Base-by-base conservation (phyloP, 2,888 invertebrate genomes). In the Sericinus montela region DNA sequence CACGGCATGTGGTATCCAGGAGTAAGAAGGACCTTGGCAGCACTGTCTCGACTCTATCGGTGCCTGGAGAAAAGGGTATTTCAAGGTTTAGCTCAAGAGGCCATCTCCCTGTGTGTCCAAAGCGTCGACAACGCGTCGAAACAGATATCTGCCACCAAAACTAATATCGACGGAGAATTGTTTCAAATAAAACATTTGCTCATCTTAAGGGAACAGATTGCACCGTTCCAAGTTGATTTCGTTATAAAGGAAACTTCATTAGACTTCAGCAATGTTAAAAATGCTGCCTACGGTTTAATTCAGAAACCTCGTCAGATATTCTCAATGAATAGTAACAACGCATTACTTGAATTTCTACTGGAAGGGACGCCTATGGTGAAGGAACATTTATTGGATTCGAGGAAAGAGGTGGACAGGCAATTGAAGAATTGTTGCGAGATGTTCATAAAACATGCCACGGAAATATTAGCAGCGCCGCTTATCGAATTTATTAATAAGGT, bases 1-100 rank as follows among this genome's bases (percentile, higher is more conserved):
- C 99, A 99, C 81, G 99, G 99, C 19, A 98, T 99, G 98, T 99
- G 99, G 99, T 99, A 99, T 81, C 99, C 99, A 0, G 98, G 97
- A 0, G 98, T 99, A 0, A 91, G 99, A 13, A 90, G 99, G 37
- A 98, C 99, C 0, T 82, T 99, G 13, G 97, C 98, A 14, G 98
- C 98, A 55, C 88, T 99, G 3, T 98, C 99, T 0, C 93, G 99
- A 53, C 90, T 85, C 0, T 84, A 85, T 61, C 92, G 98, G 43
- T 99, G 98, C 72, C 92, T 99, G 8, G 99, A 99, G 83, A 93
- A 94, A 58, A 94, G 95, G 43, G 98, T 98, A 16, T 99, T 99
- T 82, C 98, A 99, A 88, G 97, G 98, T 0, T 82, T 99, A 30
- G 98, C 98, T 0, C 98, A 98, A 76, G 99, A 99, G 83, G 97